Evolutionary conservation across 2,113 vertebrate species (phyloP).

Genomic region (Pedetes capensis): DNA sequence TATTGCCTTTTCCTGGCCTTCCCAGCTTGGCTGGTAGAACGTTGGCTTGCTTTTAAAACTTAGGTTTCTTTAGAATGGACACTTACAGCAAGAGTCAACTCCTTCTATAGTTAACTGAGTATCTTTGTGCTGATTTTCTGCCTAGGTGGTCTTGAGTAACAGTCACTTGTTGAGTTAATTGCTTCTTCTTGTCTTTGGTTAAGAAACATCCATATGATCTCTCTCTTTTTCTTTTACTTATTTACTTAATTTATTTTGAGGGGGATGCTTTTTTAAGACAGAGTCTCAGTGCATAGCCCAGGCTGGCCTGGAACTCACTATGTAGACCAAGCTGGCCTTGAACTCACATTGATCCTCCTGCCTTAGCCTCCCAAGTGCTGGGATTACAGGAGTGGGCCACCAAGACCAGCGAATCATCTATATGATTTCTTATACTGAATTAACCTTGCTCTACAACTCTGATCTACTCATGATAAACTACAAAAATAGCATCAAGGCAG

Average conservation of each 20-base stretch:
- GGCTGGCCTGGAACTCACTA: too few relatives aligned
- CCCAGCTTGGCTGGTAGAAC: background rate
- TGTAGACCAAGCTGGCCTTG: too few relatives aligned
- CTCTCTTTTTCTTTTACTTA: too few relatives aligned
- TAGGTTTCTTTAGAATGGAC: background rate
- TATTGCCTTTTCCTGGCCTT: conserved; percentile 59
- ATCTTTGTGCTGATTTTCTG: background rate
- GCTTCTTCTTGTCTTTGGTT: conserved; percentile 38
- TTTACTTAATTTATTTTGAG: too few relatives aligned
- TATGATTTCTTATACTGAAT: conserved; percentile 37
- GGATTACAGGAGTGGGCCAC: too few relatives aligned
- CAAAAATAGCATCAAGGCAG: conserved; percentile 28
- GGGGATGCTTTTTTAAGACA: too few relatives aligned
- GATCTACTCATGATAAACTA: conserved; percentile 1
- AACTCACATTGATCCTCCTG: too few relatives aligned
- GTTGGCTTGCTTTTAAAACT: background rate
- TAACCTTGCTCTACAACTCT: background rate
- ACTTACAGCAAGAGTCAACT: background rate
- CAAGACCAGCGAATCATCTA: too few relatives aligned
- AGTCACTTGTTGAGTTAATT: conserved; percentile 6
- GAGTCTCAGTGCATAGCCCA: too few relatives aligned
- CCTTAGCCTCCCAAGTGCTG: too few relatives aligned
- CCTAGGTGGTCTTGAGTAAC: background rate
- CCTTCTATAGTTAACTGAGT: background rate
- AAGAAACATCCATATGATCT: conserved; percentile 7